Conservation (phyloP, 2,888 invertebrate species). For the Trichopoda pennipes region DNA sequence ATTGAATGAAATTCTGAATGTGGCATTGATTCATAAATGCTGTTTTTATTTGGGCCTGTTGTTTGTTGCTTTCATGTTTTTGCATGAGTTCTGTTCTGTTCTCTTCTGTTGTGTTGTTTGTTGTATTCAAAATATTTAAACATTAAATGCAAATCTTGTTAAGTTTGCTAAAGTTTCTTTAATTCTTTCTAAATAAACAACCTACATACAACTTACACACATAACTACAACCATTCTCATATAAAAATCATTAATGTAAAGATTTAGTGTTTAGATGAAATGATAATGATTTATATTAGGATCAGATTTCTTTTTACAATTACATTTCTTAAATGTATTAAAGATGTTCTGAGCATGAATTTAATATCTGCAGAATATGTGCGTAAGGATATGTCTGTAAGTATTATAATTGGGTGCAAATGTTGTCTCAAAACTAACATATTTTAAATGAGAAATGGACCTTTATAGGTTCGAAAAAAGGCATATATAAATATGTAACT, state of each 20-base stretch:
- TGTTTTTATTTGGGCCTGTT: slow-evolving; percentile 55
- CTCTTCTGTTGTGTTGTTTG: background rate
- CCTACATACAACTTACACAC: slow-evolving; percentile 74
- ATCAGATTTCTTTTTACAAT: slow-evolving; percentile 58
- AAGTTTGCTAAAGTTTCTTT: background rate
- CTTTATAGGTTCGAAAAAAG: no score
- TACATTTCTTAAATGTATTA: slow-evolving; percentile 33
- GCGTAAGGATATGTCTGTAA: background rate
- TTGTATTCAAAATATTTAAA: slow-evolving; percentile 12
- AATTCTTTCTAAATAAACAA: slow-evolving; percentile 27
- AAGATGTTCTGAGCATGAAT: background rate
- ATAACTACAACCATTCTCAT: slow-evolving; percentile 47
- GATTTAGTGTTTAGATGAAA: slow-evolving; percentile 61
- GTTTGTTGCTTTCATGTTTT: slow-evolving; percentile 29
- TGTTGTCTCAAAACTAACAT: no score
- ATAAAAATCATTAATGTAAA: slow-evolving; percentile 51
- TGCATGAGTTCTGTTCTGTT: no score
- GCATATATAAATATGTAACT: no score
- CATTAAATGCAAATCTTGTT: slow-evolving; percentile 65
- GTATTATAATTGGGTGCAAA: background rate
- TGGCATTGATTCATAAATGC: slow-evolving; percentile 79
- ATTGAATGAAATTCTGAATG: slow-evolving; percentile 78
- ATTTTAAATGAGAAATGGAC: no score
- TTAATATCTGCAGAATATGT: background rate
- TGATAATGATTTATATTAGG: slow-evolving; percentile 55